These are phyloP conservation scores for Phycodurus eques DNA, from an alignment of 2,113 vertebrate genomes.

Conservation along the genomic window DNA sequence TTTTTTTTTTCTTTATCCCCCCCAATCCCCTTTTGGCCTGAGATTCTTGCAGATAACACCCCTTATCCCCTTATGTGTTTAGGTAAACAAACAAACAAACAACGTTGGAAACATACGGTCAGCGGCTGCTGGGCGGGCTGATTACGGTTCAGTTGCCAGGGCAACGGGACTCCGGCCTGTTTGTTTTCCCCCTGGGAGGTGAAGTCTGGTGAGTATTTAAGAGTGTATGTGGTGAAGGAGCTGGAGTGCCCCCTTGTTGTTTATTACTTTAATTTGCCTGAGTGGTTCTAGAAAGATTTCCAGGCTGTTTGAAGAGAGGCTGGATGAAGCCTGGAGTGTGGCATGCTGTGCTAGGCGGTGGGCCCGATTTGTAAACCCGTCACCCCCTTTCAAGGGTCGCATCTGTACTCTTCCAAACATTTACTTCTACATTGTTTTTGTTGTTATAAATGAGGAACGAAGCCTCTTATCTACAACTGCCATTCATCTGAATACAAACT, in stretches of 20 bases:
- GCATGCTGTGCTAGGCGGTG: constrained; percentile 57
- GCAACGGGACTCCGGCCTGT: constrained; percentile 53
- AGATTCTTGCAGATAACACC: constrained; percentile 56
- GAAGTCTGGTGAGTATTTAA: constrained; percentile 26
- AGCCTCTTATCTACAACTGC: constrained; percentile 1
- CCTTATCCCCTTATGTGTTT: constrained; percentile 43
- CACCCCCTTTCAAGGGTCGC: not conserved
- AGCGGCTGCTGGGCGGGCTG: constrained; percentile 52
- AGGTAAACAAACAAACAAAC: constrained; percentile 68
- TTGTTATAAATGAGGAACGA: not conserved
- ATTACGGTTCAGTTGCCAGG: constrained; percentile 57
- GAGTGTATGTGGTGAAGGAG: constrained; percentile 4
- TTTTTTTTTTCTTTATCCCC: constrained; percentile 37
- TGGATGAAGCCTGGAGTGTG: constrained; percentile 64
- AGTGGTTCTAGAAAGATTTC: constrained; percentile 67
- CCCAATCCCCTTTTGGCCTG: constrained; percentile 30
- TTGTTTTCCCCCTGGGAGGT: constrained; percentile 59
- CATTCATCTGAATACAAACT: not conserved
- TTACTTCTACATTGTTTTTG: no score
- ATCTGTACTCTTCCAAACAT: no score
- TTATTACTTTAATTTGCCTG: constrained; percentile 74
- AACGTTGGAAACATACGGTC: constrained; percentile 59
- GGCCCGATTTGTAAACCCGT: constrained; percentile 53
- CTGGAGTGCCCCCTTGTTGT: constrained; percentile 55
- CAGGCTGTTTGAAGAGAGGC: constrained; percentile 58